Evolutionary conservation across 2,113 vertebrate genomes (phyloP).

Genomic region (Planiliza haematocheilus): DNA sequence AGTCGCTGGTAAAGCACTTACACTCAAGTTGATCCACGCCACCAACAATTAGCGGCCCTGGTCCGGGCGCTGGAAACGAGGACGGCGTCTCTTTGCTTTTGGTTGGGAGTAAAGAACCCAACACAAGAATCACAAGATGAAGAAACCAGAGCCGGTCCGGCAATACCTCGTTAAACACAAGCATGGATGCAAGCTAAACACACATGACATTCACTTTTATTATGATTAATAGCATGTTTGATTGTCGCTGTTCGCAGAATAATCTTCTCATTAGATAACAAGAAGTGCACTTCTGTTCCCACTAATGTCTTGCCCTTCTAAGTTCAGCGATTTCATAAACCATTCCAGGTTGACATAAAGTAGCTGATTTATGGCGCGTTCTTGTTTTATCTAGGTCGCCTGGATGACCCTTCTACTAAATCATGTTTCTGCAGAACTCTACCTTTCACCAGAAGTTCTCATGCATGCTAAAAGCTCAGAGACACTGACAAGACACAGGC

Average conservation of each 20-base stretch:
- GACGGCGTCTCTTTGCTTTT: conserved; percentile 6
- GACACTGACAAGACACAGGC: conserved; percentile 11
- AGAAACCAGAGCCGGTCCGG: conserved; percentile 23
- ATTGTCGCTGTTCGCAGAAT: conserved; percentile 10
- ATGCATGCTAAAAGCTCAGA: conserved; percentile 23
- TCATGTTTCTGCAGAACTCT: conserved; percentile 11
- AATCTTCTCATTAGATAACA: conserved; percentile 11
- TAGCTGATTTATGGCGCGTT: conserved; percentile 45
- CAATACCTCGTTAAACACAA: conserved; percentile 2
- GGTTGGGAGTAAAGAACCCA: conserved; percentile 7
- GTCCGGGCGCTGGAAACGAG: conserved; percentile 29
- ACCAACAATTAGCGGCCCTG: conserved; percentile 41
- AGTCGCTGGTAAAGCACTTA: conserved; percentile 66
- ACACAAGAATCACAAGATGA: conserved; percentile 28
- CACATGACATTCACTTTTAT: conserved; percentile 3
- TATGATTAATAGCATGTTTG: conserved; percentile 36
- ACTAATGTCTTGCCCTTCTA: conserved; percentile 7
- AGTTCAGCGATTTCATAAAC: conserved; percentile 43
- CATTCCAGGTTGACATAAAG: conserved; percentile 19
- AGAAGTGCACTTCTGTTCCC: conserved; percentile 6
- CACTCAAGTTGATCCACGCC: conserved; percentile 33
- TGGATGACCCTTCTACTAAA: conserved; percentile 37
- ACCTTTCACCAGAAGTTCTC: conserved; percentile 44
- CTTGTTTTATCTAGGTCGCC: conserved; percentile 20
- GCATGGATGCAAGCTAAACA: conserved; percentile 16